These are phyloP conservation scores for Drosophila nasuta DNA, from an alignment of 1,140 invertebrate genomes.

Conservation along the genomic window DNA sequence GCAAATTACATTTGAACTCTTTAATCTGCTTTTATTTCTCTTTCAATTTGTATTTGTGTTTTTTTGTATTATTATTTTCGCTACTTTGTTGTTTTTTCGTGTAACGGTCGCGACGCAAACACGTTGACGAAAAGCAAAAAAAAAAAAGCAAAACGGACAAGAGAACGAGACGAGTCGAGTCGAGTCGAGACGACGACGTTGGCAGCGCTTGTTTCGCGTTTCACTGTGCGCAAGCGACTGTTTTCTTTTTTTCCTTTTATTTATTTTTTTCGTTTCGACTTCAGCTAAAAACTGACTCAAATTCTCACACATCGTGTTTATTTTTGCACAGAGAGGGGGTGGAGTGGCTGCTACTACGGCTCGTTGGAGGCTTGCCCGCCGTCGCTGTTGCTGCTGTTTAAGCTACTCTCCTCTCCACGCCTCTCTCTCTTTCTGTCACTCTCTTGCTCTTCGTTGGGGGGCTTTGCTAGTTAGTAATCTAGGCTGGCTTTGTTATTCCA, in stretches of 20 bases:
- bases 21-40: slow-evolving; percentile 22
- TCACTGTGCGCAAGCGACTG: slow-evolving; percentile 60
- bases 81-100: slow-evolving; percentile 19
- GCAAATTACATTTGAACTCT: slow-evolving; percentile 48
- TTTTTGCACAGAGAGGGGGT: slow-evolving; percentile 3
- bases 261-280: slow-evolving; percentile 43
- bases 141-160: slow-evolving; percentile 10
- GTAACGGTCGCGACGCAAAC: slow-evolving; percentile 52
- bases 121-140: slow-evolving; percentile 25
- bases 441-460: not conserved
- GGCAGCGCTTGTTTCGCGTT: slow-evolving; percentile 54
- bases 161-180: slow-evolving; percentile 28
- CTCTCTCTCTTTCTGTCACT: slow-evolving; percentile 2
- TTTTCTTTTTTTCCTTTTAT: slow-evolving; percentile 51
- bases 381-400: slow-evolving; percentile 29
- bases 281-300: slow-evolving; percentile 52
- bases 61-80: slow-evolving; percentile 19
- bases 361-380: slow-evolving; percentile 37
- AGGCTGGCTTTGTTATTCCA: slow-evolving; percentile 31
- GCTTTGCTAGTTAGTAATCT: slow-evolving; percentile 40
- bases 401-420: slow-evolving; percentile 19
- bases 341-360: not conserved
- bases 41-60: slow-evolving; percentile 15
- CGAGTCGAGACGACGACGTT: slow-evolving; percentile 29
- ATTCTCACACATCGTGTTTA: slow-evolving; percentile 49